Evolutionary conservation across 2,113 vertebrate genomes (phyloP), one percentile per base, ranked within the genome.

Genomic region (Ornithorhynchus anatinus): DNA sequence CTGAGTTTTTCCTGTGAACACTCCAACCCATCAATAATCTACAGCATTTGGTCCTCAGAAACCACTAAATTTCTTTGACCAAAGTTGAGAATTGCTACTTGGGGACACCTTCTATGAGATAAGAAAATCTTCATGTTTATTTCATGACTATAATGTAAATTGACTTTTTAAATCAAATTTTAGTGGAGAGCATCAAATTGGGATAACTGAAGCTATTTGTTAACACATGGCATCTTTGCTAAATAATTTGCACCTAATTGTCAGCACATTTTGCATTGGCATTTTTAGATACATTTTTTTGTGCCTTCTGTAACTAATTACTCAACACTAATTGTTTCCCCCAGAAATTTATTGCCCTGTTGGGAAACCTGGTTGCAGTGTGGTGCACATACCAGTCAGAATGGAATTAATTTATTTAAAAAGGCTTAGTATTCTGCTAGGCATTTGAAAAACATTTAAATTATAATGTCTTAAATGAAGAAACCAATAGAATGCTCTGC

Each of bases 391-490:
- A 68, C 74, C 64, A 36, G 44, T 57, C 57, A 56, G 43, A 42
- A 75, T 72, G 59, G 61, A 84, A 84, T 80, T 64, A 31, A 38
- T 79, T 65, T 75, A 66, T 82, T 80, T 39, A 17, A 43, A 89
- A 89, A 81, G 75, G 67, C 73, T 88, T 82, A 63, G 72, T 81
- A 84, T 87, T 88, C 87, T 59, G 35, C 69, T 79, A 79, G 74
- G 60, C 73, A 89, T 74, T 84, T 81, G 77, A 86, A 75, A 86
- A 87, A 84, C 73, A 84, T 80, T 90, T 92, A 89, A 89, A 84
- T 73, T 51, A 5, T 69, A 69, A 77, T 89, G 72, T 81, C 79
- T 85, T 82, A 86, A 84, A 80, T 75, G 75, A 82, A 84, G 89
- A 78, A 82, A 79, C 42, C 72, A 74, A 87, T 89, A 75, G 63